Conservation (phyloP, 2,797 vertebrate species). For the Meda fulgida region DNA sequence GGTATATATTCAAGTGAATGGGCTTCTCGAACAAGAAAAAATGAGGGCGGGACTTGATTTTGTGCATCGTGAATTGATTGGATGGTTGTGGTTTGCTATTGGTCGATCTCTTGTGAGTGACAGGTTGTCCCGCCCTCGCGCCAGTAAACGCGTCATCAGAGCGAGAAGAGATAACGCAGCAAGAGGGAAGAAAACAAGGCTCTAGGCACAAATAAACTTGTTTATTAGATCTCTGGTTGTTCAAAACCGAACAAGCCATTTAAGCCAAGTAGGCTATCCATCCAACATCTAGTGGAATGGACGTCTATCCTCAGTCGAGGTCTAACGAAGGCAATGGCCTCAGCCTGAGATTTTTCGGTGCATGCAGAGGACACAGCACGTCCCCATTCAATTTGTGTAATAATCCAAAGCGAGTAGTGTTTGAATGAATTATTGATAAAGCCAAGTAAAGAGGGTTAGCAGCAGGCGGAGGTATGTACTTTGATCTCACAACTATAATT, state of each 20-base stretch:
- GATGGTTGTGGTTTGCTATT: background rate
- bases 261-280: background rate
- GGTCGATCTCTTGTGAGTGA: background rate
- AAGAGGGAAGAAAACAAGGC: background rate
- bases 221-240: slow-evolving; percentile 2
- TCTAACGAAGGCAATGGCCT: background rate
- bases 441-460: slow-evolving; percentile 39
- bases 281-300: background rate
- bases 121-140: background rate
- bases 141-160: background rate
- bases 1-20: background rate
- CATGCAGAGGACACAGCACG: slow-evolving; percentile 31
- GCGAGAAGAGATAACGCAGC: background rate
- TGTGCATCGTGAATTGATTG: background rate
- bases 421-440: slow-evolving; percentile 60
- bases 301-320: background rate
- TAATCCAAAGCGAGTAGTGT: slow-evolving; percentile 51
- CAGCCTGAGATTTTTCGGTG: background rate
- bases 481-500: slow-evolving; percentile 57
- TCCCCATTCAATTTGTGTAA: slow-evolving; percentile 49
- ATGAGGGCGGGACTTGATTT: background rate
- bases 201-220: background rate
- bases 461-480: slow-evolving; percentile 49
- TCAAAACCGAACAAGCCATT: background rate
- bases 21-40: background rate